phyloP scores from a whole-genome alignment of 2,113 vertebrate genomes.

The Mus spicilegus region DNA sequence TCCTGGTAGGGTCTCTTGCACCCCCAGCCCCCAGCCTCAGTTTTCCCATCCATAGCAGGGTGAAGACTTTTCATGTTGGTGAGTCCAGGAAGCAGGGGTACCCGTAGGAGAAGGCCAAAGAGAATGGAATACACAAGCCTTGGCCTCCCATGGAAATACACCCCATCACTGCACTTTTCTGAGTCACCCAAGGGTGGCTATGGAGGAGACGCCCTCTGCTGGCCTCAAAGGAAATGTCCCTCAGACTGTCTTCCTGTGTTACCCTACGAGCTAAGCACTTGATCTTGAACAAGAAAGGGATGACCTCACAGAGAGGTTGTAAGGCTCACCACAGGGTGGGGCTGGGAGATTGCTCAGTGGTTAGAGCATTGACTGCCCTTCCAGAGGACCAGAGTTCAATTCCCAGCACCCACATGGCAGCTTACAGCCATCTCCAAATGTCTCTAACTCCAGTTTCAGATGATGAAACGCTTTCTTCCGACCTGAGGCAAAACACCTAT shows the following conservation, averaged over 20 bases:
- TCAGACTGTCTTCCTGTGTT: background rate
- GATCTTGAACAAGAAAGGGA: background rate
- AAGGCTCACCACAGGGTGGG: background rate
- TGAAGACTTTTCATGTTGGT: background rate
- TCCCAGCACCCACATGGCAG: background rate
- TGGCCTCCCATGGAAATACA: background rate
- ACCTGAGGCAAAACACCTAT: background rate
- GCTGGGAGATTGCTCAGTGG: background rate
- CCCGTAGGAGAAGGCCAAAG: background rate
- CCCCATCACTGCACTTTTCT: background rate
- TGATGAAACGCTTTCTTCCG: background rate
- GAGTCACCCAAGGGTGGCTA: background rate
- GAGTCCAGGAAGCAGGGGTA: background rate
- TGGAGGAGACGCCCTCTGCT: slow-evolving; percentile 61
- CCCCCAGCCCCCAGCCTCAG: background rate
- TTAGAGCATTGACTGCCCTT: background rate
- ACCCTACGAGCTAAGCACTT: rapidly evolving
- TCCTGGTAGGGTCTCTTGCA: background rate
- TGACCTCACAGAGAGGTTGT: background rate
- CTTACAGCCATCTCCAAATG: background rate
- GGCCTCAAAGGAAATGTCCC: background rate
- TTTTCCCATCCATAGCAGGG: background rate
- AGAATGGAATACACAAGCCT: background rate
- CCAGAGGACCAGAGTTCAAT: background rate
- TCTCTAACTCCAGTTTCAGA: background rate